These are phyloP conservation scores for Chiridota heheva DNA, from an alignment of 35 echinoderm and acorn worm genomes.

Conservation along the genomic window DNA sequence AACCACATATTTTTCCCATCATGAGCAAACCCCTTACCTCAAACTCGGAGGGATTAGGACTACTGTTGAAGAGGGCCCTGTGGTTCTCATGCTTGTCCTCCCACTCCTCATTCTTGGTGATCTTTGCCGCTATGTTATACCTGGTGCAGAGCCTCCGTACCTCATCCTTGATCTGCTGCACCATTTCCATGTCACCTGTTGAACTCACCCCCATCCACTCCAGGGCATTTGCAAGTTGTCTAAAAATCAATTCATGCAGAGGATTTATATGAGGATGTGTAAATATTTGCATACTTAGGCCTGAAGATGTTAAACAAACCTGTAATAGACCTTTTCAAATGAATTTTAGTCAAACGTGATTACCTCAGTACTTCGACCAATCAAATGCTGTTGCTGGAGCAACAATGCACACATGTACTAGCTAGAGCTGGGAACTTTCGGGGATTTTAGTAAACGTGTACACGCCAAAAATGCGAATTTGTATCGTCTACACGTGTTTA, in stretches of 20 bases:
- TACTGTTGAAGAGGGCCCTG: slow-evolving; percentile 66
- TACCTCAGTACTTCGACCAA: too few species aligned
- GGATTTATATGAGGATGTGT: neutral
- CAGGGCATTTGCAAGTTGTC: slow-evolving; percentile 79
- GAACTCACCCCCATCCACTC: slow-evolving; percentile 90
- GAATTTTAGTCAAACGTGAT: too few species aligned
- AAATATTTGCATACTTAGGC: neutral
- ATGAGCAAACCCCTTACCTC: slow-evolving; percentile 44
- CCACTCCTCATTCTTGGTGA: slow-evolving; percentile 74
- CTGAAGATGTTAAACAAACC: neutral
- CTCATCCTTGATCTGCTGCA: slow-evolving; percentile 92
- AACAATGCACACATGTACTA: too few species aligned
- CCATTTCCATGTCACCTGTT: slow-evolving; percentile 98
- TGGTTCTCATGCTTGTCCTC: slow-evolving; percentile 63
- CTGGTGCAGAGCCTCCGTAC: slow-evolving; percentile 83
- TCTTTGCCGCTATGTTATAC: slow-evolving; percentile 94
- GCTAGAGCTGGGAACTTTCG: too few species aligned
- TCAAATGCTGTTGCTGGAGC: neutral
- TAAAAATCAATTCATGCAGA: slow-evolving; percentile 13
- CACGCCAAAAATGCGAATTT: too few species aligned
- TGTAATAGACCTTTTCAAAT: neutral
- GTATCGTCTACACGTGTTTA: too few species aligned
- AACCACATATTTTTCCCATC: neutral
- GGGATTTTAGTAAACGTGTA: too few species aligned
- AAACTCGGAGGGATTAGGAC: slow-evolving; percentile 57